Evolutionary conservation across 2,797 vertebrate species (phyloP), one percentile per base, ranked within the genome.

Genomic region (Chromobotia macracanthus): DNA sequence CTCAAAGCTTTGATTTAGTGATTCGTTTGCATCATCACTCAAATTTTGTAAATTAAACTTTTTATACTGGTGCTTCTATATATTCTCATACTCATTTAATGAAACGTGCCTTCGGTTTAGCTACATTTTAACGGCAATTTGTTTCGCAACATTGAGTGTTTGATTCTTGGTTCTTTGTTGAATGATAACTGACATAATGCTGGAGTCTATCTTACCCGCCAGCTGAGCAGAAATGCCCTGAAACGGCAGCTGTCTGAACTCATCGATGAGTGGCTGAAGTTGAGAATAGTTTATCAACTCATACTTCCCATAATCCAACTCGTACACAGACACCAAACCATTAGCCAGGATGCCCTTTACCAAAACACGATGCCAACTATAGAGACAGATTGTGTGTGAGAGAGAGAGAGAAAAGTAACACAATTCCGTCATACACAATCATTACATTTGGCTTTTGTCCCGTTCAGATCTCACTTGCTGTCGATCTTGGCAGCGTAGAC

Each of bases 401-500:
- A 55, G 15, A 23, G 8, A 19, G n/a, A 51, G 28, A 71, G 23
- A 65, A 15, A 72, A 25, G 1, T 78, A 11, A 1, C 1, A 46
- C 0, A n/a, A 6, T 10, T 0, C 31, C n/a, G 46, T 68, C 44
- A 12, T 28, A 23, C 38, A 63, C 15, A 51, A 18, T 51, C 13
- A 15, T 56, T 18, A 56, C 0, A 56, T 56, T 23, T 55, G 55
- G 44, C 38, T n/a, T 9, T 7, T 41, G 18, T 2, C 18, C 7
- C 35, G 23, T 21, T 35, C 21, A 48, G 10, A 21, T 31, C 46
- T 88, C 90, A 98, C 97, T 94, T 94, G 75, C 95, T 96, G 84
- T 96, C 94, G 81, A 99, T 93, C 88, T 96, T 96, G 80, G 95
- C 97, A 58, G 96, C 96, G 1, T 93, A 98, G 63, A 99, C 75